Conservation (phyloP, 1,140 invertebrate genomes). For the Bursaphelenchus mucronatus region DNA sequence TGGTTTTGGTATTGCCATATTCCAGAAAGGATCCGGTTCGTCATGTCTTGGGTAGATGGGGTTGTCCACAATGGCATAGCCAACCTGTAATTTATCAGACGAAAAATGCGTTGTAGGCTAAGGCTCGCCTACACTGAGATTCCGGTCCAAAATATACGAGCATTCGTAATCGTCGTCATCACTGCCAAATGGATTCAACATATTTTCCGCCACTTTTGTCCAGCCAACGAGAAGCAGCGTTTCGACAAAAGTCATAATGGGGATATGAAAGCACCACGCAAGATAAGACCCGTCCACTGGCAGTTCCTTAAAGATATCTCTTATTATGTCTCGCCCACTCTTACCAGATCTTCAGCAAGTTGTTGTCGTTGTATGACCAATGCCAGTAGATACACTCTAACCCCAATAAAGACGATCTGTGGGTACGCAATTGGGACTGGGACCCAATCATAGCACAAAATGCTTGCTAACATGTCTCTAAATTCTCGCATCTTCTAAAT, state of each 20-base stretch:
- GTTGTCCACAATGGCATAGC: too few relatives aligned
- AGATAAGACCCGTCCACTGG: slow-evolving; percentile 7
- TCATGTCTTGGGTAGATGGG: too few relatives aligned
- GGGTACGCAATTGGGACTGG: slow-evolving; percentile 44
- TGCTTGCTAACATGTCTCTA: slow-evolving; percentile 7
- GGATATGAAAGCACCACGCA: slow-evolving; percentile 26
- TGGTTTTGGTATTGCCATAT: too few relatives aligned
- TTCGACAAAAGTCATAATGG: slow-evolving; percentile 41
- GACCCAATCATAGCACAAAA: slow-evolving; percentile 22
- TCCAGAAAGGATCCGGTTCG: too few relatives aligned
- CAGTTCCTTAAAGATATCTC: neutral
- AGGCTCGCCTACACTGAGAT: too few relatives aligned
- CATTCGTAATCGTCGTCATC: slow-evolving; percentile 41
- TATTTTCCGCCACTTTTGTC: slow-evolving; percentile 47
- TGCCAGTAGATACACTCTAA: slow-evolving; percentile 42
- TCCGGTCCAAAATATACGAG: neutral
- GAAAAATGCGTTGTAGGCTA: too few relatives aligned
- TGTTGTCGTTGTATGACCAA: slow-evolving; percentile 37
- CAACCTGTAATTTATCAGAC: too few relatives aligned
- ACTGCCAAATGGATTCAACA: slow-evolving; percentile 46
- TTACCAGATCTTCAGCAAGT: slow-evolving; percentile 19
- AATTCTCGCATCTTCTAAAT: slow-evolving; percentile 27
- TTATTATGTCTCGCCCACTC: neutral
- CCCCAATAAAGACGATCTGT: slow-evolving; percentile 46
- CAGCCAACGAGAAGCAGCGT: slow-evolving; percentile 48